Base-by-base conservation (phyloP, 2,888 invertebrate species). In the Diarsia dahlii region DNA sequence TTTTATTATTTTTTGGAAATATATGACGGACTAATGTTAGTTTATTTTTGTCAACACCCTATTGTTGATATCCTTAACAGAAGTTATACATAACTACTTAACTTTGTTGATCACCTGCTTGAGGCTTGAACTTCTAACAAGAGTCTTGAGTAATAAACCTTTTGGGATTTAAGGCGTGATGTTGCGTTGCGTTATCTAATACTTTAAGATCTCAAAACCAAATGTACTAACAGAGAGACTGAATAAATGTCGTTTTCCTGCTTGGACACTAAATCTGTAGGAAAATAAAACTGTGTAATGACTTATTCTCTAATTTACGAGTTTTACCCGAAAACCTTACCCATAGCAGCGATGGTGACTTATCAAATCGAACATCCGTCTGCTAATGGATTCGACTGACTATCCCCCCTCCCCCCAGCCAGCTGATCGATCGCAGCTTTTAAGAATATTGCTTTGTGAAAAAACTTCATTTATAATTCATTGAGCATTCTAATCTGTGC, bases 401-500 rank as follows among this genome's bases (percentile, higher is more conserved):
- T 82, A 70, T 74, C 66, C 63, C 45, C n/a, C 80, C 60, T 13
- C 56, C 60, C 34, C 46, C 39, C 63, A 77, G 39, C 23, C 39
- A 64, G 10, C 72, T 87, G 87, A 87, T 87, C 88, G 87, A 88
- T 88, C 82, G 82, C 67, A 62, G 84, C 88, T 88, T 87, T 87
- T 85, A 88, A 87, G 85, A 84, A 85, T 78, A 87, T 87, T 88
- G 72, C 74, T 76, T 78, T 74, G 74, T 60, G 54, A 80, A 84
- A 87, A 85, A 84, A 76, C 79, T 74, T 85, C 67, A 71, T 83
- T 70, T 73, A 34, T 70, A 71, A 76, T 62, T 78, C 71, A 70
- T 68, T 74, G 58, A 45, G 28, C 78, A 78, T 60, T 73, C 72
- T 80, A 81, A 85, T 84, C 84, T 77, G 65, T 66, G 56, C 80